Base-by-base conservation (phyloP, 2,113 vertebrate species). In the Elgaria multicarinata region DNA sequence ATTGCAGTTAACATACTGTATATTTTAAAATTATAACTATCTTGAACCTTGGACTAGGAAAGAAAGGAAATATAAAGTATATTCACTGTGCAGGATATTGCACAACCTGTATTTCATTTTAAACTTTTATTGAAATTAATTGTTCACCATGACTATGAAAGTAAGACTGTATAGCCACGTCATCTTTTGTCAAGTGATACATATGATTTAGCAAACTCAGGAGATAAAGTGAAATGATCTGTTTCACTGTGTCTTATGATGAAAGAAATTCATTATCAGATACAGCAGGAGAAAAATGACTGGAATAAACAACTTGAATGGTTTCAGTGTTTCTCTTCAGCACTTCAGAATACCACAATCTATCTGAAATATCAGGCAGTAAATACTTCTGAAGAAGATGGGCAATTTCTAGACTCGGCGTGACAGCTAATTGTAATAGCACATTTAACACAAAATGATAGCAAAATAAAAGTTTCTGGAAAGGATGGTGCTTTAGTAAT, bases 191-290 rank as follows among this genome's bases (percentile, higher is more conserved):
- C 83, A 83, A 84, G 26, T 74, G 1, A 58, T 85, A 85, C 62
- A 91, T 66, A 9, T 42, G 62, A 71, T 76, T 90, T 7, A 91
- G 33, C 0, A 2, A 2, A 87, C 75, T 82, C 46, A 78, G 79
- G 90, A 55, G 77, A 88, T 91, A 85, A n/a, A 84, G 77, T 82
- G 90, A 90, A 88, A 67, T 83, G 87, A 93, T 24, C 62, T 89
- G 50, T 10, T 33, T 22, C 86, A 46, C 86, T 76, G 62, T 85
- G 36, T 4, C 20, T 81, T 33, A 64, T 87, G 91, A 83, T 55
- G 83, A 67, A 50, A 26, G 14, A 69, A 76, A 1, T 9, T 90
- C 14, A 85, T 90, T 90, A 89, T 91, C 50, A 76, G 89, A 85
- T 90, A 87, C 36, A 18, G 78, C 71, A 91, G 26, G 88, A 88